These are phyloP conservation scores for Anolis carolinensis DNA, from an alignment of 2,113 vertebrate species.

Conservation along the genomic window DNA sequence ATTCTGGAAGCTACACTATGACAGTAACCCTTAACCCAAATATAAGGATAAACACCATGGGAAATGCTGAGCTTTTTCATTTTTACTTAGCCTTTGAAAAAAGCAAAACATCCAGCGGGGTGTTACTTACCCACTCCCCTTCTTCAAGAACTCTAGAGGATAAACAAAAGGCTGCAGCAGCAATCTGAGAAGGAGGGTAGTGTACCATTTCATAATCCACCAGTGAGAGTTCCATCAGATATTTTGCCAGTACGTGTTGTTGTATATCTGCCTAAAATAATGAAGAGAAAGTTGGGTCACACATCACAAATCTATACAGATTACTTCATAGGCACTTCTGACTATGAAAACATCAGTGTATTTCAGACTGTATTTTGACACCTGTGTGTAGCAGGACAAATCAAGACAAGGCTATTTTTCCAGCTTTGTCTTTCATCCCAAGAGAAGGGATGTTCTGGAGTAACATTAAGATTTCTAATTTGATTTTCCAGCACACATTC, in stretches of 20 bases:
- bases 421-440: neutral
- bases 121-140: slow-evolving; percentile 81
- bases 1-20: neutral
- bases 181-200: slow-evolving; percentile 81
- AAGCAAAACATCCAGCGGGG: neutral
- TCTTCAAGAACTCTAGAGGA: slow-evolving; percentile 79
- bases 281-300: neutral
- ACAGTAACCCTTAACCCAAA: neutral
- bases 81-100: neutral
- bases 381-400: neutral
- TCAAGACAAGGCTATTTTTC: neutral
- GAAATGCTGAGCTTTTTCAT: neutral
- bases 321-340: neutral
- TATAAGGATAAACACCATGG: neutral
- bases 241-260: slow-evolving; percentile 83
- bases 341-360: neutral
- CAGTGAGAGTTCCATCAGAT: slow-evolving; percentile 87
- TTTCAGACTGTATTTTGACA: neutral
- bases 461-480: neutral
- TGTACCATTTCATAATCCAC: slow-evolving; percentile 88
- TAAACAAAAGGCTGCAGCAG: slow-evolving; percentile 83
- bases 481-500: neutral
- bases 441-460: neutral
- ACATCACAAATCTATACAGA: neutral
- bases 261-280: slow-evolving; percentile 79